A percentile compares a stretch with the other conserved stretches of the same genome.
phyloP scores from a whole-genome alignment of 2,113 vertebrate genomes.

The Coracopsis vasa region DNA sequence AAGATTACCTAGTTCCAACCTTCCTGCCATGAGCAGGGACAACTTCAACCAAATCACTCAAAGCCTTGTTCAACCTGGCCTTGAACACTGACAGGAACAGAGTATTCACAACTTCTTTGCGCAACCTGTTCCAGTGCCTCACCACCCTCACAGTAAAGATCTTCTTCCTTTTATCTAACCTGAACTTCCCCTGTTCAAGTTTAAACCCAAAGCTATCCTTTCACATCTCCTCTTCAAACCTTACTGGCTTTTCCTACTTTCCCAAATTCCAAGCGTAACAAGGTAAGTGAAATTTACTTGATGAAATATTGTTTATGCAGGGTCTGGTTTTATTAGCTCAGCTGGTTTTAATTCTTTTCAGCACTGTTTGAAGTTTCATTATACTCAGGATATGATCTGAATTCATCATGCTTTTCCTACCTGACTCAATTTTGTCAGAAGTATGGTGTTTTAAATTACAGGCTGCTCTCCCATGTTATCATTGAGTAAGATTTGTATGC shows the following conservation, averaged over 20 bases:
- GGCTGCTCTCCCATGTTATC: neutral
- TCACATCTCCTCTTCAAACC: neutral
- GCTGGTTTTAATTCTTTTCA: slow-evolving; percentile 6
- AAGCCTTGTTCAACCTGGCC: neutral
- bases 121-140: neutral
- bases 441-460: slow-evolving; percentile 29
- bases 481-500: neutral
- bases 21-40: neutral
- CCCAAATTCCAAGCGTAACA: slow-evolving; percentile 35
- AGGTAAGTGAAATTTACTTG: slow-evolving; percentile 12
- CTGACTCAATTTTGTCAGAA: slow-evolving; percentile 33
- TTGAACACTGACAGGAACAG: neutral
- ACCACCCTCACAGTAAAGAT: neutral
- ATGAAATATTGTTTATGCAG: slow-evolving; percentile 32
- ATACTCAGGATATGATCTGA: neutral
- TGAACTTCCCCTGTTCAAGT: neutral
- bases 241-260: neutral
- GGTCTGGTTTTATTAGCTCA: slow-evolving; percentile 47
- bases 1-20: neutral
- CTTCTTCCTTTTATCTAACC: neutral
- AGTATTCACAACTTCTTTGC: neutral
- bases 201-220: neutral
- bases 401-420: slow-evolving; percentile 16
- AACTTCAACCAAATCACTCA: neutral
- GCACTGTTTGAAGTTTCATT: slow-evolving; percentile 24